phyloP scores from a whole-genome alignment of 37 sponge, comb jelly and placozoan genomes.

The Theonella swinhoei region DNA sequence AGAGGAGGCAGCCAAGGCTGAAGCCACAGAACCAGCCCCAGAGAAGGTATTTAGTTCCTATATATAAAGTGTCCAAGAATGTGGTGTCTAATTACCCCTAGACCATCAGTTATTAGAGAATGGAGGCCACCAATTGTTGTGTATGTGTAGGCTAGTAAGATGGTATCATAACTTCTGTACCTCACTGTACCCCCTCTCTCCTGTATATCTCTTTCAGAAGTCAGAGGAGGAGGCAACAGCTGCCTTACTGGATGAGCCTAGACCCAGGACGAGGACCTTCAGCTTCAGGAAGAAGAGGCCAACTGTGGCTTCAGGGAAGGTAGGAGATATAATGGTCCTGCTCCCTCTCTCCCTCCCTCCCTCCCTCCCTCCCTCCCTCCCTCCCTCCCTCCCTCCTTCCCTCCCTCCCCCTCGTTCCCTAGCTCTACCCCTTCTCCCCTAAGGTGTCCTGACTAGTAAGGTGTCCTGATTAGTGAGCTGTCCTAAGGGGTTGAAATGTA shows the following conservation, averaged over 20 bases:
- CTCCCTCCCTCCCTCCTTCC: not conserved
- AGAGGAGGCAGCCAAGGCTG: not conserved
- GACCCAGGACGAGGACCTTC: conserved; percentile 22
- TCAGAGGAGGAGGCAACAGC: too few relatives aligned
- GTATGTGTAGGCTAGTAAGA: too few relatives aligned
- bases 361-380: not conserved
- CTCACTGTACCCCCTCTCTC: too few relatives aligned
- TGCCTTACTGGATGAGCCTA: not conserved
- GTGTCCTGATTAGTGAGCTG: too few relatives aligned
- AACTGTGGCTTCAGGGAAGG: not conserved
- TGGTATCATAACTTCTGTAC: too few relatives aligned
- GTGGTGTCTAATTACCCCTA: too few relatives aligned
- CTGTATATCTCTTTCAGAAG: too few relatives aligned
- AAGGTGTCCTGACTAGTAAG: too few relatives aligned
- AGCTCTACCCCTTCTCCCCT: not conserved
- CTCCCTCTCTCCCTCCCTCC: not conserved
- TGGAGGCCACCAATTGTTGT: too few relatives aligned
- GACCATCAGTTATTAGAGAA: too few relatives aligned
- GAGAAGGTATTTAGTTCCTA: not conserved
- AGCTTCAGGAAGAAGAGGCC: conserved; percentile 10
- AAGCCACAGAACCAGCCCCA: not conserved
- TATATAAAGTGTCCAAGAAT: not conserved
- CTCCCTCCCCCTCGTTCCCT: not conserved
- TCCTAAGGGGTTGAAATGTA: too few relatives aligned
- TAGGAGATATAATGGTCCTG: too few relatives aligned